These are phyloP conservation scores for Channa argus DNA, from an alignment of 2,113 vertebrate genomes.

Conservation along the genomic window DNA sequence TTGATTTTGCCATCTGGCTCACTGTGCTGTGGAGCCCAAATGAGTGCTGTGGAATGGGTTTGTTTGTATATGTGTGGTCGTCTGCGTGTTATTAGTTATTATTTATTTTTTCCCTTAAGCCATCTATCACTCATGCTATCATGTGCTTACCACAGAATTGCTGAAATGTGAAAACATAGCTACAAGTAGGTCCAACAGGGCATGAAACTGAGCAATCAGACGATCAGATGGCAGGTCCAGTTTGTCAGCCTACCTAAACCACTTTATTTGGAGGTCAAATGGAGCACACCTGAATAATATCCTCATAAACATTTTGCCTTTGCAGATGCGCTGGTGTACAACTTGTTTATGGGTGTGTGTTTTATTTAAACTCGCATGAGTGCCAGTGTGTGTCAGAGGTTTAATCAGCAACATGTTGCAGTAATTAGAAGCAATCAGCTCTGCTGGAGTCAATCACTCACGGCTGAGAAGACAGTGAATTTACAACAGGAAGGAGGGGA, in stretches of 20 bases:
- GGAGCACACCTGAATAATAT: no score
- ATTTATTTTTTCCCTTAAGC: no score
- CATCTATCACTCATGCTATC: no score
- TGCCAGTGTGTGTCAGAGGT: constrained; percentile 28
- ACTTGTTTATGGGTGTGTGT: not conserved
- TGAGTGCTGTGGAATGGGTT: constrained; percentile 38
- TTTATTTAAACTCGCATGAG: not conserved
- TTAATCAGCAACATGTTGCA: constrained; percentile 49
- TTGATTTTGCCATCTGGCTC: constrained; percentile 58
- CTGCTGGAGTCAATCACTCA: constrained; percentile 45
- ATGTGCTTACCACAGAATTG: no score
- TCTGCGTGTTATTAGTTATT: no score
- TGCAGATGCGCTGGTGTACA: constrained; percentile 13
- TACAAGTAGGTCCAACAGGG: no score
- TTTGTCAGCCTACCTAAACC: no score
- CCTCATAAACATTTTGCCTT: not conserved
- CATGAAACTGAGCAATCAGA: no score
- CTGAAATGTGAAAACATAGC: no score
- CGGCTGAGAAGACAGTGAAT: constrained; percentile 21
- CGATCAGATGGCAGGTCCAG: no score
- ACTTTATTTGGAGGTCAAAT: no score
- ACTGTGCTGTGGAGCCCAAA: constrained; percentile 19
- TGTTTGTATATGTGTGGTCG: constrained; percentile 18
- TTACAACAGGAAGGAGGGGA: constrained; percentile 16
- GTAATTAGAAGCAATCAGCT: constrained; percentile 65